Evolutionary conservation across 35 echinoderm and acorn worm genomes (phyloP).

Genomic region (Ptychodera flava): DNA sequence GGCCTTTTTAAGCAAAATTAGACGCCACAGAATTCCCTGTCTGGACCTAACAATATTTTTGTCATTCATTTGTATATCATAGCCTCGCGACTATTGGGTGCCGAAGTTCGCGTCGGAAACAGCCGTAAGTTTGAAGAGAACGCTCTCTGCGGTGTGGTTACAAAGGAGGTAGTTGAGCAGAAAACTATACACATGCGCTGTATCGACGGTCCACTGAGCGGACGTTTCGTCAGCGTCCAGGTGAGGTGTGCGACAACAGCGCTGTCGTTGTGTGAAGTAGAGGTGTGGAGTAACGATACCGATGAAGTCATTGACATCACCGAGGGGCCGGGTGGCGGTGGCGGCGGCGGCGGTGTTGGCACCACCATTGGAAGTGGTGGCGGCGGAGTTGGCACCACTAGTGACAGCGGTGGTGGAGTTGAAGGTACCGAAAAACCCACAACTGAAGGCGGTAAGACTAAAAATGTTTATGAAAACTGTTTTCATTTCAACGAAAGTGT

Average conservation of each 20-base stretch:
- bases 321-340: neutral
- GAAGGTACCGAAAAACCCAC: too few species aligned
- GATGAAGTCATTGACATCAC: neutral
- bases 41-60: too few species aligned
- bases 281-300: constrained; percentile 5
- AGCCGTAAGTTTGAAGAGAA: constrained; percentile 16
- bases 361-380: too few species aligned
- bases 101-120: constrained; percentile 43
- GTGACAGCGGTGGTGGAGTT: too few species aligned
- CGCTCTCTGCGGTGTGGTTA: constrained; percentile 31
- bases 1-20: too few species aligned
- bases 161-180: neutral
- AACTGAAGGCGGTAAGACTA: too few species aligned
- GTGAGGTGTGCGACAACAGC: constrained; percentile 8
- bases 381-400: too few species aligned
- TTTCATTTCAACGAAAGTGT: too few species aligned
- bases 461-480: too few species aligned
- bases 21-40: too few species aligned
- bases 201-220: constrained; percentile 19
- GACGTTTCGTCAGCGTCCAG: constrained; percentile 55
- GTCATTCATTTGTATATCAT: too few species aligned
- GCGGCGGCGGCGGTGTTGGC: too few species aligned
- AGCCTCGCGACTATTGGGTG: neutral
- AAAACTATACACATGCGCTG: neutral
- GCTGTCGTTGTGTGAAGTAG: constrained; percentile 59